These are phyloP conservation scores for Arctopsyche grandis DNA, from an alignment of 1,140 invertebrate genomes.

Conservation along the genomic window DNA sequence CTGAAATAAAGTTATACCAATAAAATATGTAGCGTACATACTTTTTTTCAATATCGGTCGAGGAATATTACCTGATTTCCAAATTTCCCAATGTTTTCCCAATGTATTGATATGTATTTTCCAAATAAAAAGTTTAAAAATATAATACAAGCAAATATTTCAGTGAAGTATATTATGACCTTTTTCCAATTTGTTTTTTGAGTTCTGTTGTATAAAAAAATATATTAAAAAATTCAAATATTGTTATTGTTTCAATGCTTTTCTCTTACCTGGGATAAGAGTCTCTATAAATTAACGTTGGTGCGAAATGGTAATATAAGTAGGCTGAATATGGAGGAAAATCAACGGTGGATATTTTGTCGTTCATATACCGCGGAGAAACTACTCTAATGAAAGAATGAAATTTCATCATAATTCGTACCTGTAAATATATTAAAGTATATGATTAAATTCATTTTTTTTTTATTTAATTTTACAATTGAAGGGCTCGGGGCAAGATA, in stretches of 20 bases:
- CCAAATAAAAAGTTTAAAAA: slow-evolving; percentile 83
- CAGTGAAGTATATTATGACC: slow-evolving; percentile 75
- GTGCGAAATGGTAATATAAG: slow-evolving; percentile 88
- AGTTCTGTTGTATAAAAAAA: slow-evolving; percentile 60
- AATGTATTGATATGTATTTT: slow-evolving; percentile 63
- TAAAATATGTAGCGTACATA: slow-evolving; percentile 60
- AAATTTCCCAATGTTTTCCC: slow-evolving; percentile 23
- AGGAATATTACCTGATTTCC: slow-evolving; percentile 59
- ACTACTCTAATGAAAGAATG: slow-evolving; percentile 83
- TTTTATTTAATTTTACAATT: no score
- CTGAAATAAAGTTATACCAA: slow-evolving; percentile 31
- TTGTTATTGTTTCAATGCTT: slow-evolving; percentile 10
- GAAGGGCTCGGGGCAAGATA: no score
- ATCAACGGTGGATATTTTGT: slow-evolving; percentile 51
- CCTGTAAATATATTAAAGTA: slow-evolving; percentile 79
- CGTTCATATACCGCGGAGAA: slow-evolving; percentile 63
- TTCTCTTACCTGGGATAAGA: slow-evolving; percentile 79
- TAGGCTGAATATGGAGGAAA: slow-evolving; percentile 80
- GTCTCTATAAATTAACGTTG: slow-evolving; percentile 88
- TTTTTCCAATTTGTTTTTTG: slow-evolving; percentile 77
- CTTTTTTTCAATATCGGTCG: slow-evolving; percentile 64
- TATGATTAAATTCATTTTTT: slow-evolving; percentile 75
- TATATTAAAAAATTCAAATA: slow-evolving; percentile 1
- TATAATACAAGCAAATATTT: slow-evolving; percentile 81
- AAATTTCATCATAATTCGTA: slow-evolving; percentile 86